A percentile compares a stretch with the other conserved stretches of the same genome.
Evolutionary conservation across 2,113 vertebrate genomes (phyloP).

Genomic region (Anhinga rufa): DNA sequence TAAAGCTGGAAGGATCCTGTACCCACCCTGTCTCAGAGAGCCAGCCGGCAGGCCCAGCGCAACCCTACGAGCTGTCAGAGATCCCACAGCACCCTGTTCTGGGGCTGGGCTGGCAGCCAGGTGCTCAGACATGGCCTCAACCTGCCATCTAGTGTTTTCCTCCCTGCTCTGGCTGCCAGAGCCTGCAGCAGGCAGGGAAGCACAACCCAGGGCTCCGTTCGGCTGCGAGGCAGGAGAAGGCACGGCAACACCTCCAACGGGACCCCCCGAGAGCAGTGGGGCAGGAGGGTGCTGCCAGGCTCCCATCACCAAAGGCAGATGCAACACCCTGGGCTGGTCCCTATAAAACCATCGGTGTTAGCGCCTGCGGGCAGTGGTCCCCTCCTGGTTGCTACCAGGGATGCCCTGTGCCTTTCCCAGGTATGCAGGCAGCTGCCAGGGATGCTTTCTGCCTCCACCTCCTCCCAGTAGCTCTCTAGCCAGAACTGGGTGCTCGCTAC

Average conservation of each 20-base stretch:
- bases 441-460: not conserved
- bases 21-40: not conserved
- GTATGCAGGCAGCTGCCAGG: not conserved
- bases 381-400: not conserved
- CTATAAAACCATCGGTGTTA: not conserved
- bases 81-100: accelerated
- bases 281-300: not conserved
- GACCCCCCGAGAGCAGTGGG: not conserved
- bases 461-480: not conserved
- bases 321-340: not conserved
- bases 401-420: not conserved
- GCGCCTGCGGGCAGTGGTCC: accelerated
- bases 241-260: accelerated
- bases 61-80: not conserved
- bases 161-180: not conserved
- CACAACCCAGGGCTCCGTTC: accelerated
- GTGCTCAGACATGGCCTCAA: not conserved
- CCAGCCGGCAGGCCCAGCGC: not conserved
- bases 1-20: not conserved
- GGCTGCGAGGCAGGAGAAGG: not conserved
- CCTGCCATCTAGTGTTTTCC: constrained; percentile 52
- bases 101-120: not conserved
- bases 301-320: not conserved
- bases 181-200: not conserved
- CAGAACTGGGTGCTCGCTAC: not conserved